Base-by-base conservation (phyloP, 2,797 vertebrate genomes). In the Lacerta viridis region DNA sequence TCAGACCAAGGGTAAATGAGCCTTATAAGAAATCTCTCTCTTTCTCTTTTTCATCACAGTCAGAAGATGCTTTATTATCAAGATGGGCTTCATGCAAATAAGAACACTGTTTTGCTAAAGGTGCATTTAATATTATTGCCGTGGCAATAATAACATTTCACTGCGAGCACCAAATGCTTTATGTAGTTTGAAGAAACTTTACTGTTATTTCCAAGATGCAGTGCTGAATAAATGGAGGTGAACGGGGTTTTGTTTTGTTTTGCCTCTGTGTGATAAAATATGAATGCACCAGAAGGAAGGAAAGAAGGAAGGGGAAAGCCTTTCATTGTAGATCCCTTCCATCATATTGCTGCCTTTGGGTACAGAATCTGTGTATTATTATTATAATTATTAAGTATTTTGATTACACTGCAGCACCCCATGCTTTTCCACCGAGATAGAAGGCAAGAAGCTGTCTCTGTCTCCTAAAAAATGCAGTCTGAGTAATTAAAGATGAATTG, bases 1-100 rank as follows among this genome's bases (percentile, higher is more conserved):
- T 94, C 94, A 78, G 80, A 93, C 86, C 91, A 91, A 85, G 83
- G 69, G 87, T 93, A 96, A 96, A 96, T 95, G 95, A 94, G 91
- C 89, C 94, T 95, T 93, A 95, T 95, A 96, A 93, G 80, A 96
- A 95, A 95, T 92, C 75, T 76, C 43, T 41, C 43, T 93, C 79
- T 88, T 76, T 95, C 94, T 92, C 84, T 86, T 64, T 96, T 94
- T 90, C 85, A 85, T 86, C 68, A 66, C 64, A 92, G 84, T 91
- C 75, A 90, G 80, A 93, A 90, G 87, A 86, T 91, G 68, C 80
- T 95, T 92, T 93, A 89, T 94, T 89, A 92, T 71, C 89, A 6
- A 72, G 55, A 88, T 94, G 80, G 41, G 87, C 89, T 95, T 93
- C 87, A 90, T 92, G 87, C 72, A 95, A 95, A 93, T 93, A 92